Percentiles rank a stretch among this genome's conserved stretches.
phyloP scores from a whole-genome alignment of 2,797 vertebrate species.

The Sebastes steindachneri region DNA sequence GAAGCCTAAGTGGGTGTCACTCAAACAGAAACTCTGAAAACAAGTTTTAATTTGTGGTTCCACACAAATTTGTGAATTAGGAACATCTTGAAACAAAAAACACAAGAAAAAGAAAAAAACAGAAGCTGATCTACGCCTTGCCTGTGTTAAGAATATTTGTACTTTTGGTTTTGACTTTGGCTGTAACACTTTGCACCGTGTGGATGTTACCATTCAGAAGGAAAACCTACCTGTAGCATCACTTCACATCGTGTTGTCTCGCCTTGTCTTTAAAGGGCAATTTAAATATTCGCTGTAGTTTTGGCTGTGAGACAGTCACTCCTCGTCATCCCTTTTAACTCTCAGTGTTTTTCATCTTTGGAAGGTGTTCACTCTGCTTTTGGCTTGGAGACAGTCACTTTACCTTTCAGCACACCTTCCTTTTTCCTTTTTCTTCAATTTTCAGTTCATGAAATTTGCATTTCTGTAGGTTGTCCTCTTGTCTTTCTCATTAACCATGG shows the following conservation, averaged over 20 bases:
- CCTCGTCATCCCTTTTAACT: constrained; percentile 25
- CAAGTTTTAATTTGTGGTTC: constrained; percentile 1
- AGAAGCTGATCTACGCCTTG: background rate
- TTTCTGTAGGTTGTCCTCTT: background rate
- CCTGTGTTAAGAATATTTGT: background rate
- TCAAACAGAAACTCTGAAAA: background rate
- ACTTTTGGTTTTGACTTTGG: background rate
- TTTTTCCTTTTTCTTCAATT: background rate
- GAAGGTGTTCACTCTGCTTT: background rate
- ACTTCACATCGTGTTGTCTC: background rate
- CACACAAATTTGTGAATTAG: background rate
- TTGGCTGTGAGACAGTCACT: constrained; percentile 15
- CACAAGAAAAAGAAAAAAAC: background rate
- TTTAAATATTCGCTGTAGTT: constrained; percentile 13
- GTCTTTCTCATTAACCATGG: background rate
- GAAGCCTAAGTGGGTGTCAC: background rate
- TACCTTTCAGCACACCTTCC: background rate
- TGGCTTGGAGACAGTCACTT: background rate
- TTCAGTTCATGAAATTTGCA: background rate
- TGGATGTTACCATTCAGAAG: background rate
- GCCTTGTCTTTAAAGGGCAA: constrained; percentile 18
- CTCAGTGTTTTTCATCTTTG: constrained; percentile 41
- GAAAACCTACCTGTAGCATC: background rate
- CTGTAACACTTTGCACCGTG: background rate
- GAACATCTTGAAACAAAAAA: background rate